Base-by-base conservation (phyloP, 2,888 invertebrate species). In the Eupithecia centaureata region DNA sequence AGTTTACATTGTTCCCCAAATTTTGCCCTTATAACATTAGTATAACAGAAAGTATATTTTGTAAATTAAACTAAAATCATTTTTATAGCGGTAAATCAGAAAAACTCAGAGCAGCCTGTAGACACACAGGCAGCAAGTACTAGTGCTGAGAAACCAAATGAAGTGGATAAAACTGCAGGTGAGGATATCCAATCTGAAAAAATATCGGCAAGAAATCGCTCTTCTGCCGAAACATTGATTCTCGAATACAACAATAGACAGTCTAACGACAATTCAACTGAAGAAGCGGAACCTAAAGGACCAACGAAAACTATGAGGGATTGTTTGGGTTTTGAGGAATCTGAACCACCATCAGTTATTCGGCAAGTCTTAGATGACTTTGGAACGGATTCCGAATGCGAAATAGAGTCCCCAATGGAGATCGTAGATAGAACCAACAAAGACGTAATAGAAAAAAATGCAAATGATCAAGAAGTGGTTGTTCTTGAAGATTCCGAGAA, bases 181-280 rank as follows among this genome's bases (percentile, higher is more conserved):
- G 90, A 91, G 90, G 81, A 81, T 69, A 73, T 72, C 73, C 81
- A 78, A 79, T 76, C 77, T 84, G 83, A 86, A 81, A 84, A 86
- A 77, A 77, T 84, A 76, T 70, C 78, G 76, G 73, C 82, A 79
- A 67, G 70, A 76, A 79, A 76, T 79, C 88, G 90, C 85, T 86
- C 86, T 69, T 92, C 92, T 63, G 86, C 86, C 70, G 92, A 92
- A 42, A 92, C 91, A 56, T 76, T 89, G 33, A 82, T 91, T 65
- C 74, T 90, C 4, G 69, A 60, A 28, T 47, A 68, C 35, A 56
- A 30, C n/a, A 32, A 59, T 30, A 30, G 80, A 79, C 33, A 87
- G 83, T 73, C 86, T 86, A 75, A 83, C 87, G 71, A 67, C 63
- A 73, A 51, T 56, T 56, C 67, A 63, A 68, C 84, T 65, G 87